Conservation (phyloP, 37 sponge, comb jelly and placozoan species). For the Tethya wilhelma region DNA sequence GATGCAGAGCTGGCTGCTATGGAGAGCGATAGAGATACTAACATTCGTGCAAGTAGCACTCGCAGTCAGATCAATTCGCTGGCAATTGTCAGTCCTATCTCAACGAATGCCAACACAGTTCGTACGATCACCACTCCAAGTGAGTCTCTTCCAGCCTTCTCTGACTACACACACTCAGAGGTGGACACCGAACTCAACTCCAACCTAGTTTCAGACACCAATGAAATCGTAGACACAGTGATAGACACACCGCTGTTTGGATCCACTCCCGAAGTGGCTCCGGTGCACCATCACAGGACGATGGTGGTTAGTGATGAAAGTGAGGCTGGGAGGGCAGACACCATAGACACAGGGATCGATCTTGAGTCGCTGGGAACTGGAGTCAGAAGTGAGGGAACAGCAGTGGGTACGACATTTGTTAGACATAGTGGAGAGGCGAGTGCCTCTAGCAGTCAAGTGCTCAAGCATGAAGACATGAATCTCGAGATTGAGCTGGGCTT, state of each 20-base stretch:
- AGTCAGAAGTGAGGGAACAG: not conserved
- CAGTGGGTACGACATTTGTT: not conserved
- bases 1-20: not conserved
- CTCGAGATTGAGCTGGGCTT: not conserved
- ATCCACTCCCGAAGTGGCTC: not conserved
- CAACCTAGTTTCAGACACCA: not conserved
- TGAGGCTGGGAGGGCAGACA: slow-evolving; percentile 3
- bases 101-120: not conserved
- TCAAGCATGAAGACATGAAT: not conserved
- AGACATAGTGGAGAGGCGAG: not conserved
- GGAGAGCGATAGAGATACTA: not conserved
- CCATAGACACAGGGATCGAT: slow-evolving; percentile 25
- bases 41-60: not conserved
- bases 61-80: not conserved
- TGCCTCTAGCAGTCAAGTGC: not conserved
- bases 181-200: slow-evolving; percentile 8
- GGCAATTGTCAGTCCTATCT: not conserved
- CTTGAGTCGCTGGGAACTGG: not conserved
- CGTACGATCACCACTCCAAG: not conserved
- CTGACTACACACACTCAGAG: not conserved
- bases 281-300: not conserved
- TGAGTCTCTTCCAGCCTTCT: slow-evolving; percentile 1
- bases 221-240: slow-evolving; percentile 2
- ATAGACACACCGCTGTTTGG: slow-evolving; percentile 28
- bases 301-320: not conserved